A percentile compares a stretch with the other conserved stretches of the same genome.
Evolutionary conservation across 2,888 invertebrate genomes (phyloP).

Genomic region (Aromia moschata): DNA sequence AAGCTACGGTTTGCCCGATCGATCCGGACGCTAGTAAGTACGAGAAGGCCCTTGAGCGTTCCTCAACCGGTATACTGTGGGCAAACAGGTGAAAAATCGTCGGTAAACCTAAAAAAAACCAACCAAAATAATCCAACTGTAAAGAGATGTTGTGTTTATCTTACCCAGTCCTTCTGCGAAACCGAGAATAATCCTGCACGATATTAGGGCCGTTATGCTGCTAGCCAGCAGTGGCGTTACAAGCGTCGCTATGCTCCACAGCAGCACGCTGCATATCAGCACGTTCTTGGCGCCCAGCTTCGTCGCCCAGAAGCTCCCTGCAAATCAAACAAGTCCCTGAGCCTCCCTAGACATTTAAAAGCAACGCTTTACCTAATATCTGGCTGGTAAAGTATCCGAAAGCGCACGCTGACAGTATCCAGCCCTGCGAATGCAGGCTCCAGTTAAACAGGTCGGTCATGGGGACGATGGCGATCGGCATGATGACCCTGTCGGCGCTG

Average conservation of each 20-base stretch:
- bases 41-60: conserved; percentile 76
- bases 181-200: conserved; percentile 73
- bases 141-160: neutral
- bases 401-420: conserved; percentile 79
- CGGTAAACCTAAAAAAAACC: conserved; percentile 70
- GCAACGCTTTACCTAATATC: conserved; percentile 65
- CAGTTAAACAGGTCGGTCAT: conserved; percentile 78
- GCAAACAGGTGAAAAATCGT: conserved; percentile 81
- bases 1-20: conserved; percentile 81
- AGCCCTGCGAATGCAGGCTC: conserved; percentile 76
- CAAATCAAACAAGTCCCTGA: neutral
- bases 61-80: conserved; percentile 75
- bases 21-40: conserved; percentile 78
- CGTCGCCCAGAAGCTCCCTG: conserved; percentile 74
- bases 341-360: neutral
- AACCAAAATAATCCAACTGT: conserved; percentile 7
- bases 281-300: conserved; percentile 76
- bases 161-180: conserved; percentile 79
- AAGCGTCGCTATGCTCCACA: conserved; percentile 79
- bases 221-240: conserved; percentile 75
- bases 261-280: conserved; percentile 72
- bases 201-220: conserved; percentile 70
- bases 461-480: conserved; percentile 80
- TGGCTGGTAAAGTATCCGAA: conserved; percentile 81
- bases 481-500: conserved; percentile 79